Conservation (phyloP, 1,140 invertebrate species). For the Drosophila simulans region DNA sequence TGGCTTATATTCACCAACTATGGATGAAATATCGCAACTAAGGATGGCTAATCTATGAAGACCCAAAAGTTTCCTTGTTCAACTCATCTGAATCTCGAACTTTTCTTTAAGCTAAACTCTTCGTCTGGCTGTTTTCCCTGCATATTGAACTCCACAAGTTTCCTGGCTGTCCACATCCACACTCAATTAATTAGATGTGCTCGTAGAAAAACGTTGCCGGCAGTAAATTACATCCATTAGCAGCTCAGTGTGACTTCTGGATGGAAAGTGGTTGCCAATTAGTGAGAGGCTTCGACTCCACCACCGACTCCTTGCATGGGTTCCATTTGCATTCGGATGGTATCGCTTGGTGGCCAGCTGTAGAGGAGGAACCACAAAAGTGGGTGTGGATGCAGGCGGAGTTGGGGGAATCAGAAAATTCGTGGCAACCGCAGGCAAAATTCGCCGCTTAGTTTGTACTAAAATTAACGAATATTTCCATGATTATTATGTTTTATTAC, state of each 20-base stretch:
- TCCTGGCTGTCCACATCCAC: not conserved
- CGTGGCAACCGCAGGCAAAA: slow-evolving; percentile 9
- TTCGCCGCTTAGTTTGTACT: slow-evolving; percentile 15
- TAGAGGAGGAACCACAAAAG: not conserved
- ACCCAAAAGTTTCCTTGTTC: too few species aligned
- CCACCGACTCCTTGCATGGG: slow-evolving; percentile 22
- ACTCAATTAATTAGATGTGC: slow-evolving; percentile 54
- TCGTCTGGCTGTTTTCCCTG: not conserved
- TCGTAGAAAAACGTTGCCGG: slow-evolving; percentile 56
- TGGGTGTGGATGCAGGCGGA: not conserved
- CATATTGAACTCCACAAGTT: not conserved
- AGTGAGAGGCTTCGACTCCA: slow-evolving; percentile 52
- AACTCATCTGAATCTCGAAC: too few species aligned
- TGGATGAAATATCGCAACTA: too few species aligned
- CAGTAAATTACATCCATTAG: slow-evolving; percentile 78
- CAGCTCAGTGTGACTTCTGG: slow-evolving; percentile 73
- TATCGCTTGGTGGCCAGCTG: slow-evolving; percentile 6
- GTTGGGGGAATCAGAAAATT: slow-evolving; percentile 19
- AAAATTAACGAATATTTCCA: slow-evolving; percentile 40
- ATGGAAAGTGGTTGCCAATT: slow-evolving; percentile 76
- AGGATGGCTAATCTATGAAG: too few species aligned
- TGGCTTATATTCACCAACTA: too few species aligned
- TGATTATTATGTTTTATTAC: slow-evolving; percentile 47
- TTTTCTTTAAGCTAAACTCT: too few species aligned
- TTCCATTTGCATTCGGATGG: slow-evolving; percentile 60